Evolutionary conservation across 2,888 invertebrate genomes (phyloP).

Genomic region (Rhamnusium bicolor): DNA sequence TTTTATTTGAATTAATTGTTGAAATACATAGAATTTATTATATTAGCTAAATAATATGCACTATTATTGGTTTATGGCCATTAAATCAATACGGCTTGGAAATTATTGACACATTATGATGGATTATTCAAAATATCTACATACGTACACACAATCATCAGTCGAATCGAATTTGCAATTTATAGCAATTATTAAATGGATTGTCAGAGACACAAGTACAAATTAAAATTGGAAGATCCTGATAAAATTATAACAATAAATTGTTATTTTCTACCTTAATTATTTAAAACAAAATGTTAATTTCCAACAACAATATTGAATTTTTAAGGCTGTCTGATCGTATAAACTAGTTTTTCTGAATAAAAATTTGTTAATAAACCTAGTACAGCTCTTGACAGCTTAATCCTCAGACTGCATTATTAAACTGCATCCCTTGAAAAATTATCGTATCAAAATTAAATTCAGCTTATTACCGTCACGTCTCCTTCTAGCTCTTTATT

Average conservation of each 20-base stretch:
- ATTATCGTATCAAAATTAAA: no score
- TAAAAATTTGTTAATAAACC: no score
- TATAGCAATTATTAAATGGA: slow-evolving; percentile 31
- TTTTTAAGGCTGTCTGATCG: no score
- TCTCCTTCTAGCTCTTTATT: no score
- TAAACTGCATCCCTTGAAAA: no score
- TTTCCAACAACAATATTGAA: no score
- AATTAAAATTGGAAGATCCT: background rate
- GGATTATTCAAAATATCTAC: slow-evolving; percentile 48
- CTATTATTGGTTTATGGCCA: slow-evolving; percentile 20
- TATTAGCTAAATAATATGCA: slow-evolving; percentile 2
- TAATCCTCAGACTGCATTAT: no score
- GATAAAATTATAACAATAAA: background rate
- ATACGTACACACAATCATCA: slow-evolving; percentile 37
- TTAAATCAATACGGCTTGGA: slow-evolving; percentile 55
- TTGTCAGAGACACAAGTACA: background rate
- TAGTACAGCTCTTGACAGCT: no score
- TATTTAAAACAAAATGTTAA: no score
- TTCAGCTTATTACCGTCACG: no score
- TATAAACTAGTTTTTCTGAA: no score
- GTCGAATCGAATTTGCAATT: slow-evolving; percentile 53
- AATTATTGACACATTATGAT: slow-evolving; percentile 59
- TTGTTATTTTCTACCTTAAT: background rate
- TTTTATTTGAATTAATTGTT: background rate
- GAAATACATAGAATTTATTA: slow-evolving; percentile 3